A percentile compares a stretch with the other conserved stretches of the same genome.
These are phyloP conservation scores for Pseudopodoces humilis DNA, from an alignment of 2,113 vertebrate genomes.

Conservation along the genomic window DNA sequence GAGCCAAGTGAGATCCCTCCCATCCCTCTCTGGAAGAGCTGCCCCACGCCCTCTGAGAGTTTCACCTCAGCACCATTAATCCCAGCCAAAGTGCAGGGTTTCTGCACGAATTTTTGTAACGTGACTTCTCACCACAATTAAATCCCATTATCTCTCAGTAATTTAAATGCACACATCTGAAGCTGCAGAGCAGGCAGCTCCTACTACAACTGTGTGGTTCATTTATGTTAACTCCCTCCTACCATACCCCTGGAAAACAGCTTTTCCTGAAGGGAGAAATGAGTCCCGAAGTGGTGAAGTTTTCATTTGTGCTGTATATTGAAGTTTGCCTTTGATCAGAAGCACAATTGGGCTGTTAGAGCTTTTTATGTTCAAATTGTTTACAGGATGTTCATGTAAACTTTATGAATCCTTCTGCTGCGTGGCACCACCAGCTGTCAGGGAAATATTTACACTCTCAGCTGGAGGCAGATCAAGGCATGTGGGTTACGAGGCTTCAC, in stretches of 20 bases:
- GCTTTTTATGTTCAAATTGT: slow-evolving; percentile 74
- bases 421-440: slow-evolving; percentile 73
- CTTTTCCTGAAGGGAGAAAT: slow-evolving; percentile 53
- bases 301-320: slow-evolving; percentile 52
- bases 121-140: slow-evolving; percentile 1
- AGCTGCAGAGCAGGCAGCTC: slow-evolving; percentile 35
- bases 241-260: slow-evolving; percentile 42
- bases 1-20: neutral
- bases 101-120: slow-evolving; percentile 8
- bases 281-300: slow-evolving; percentile 49
- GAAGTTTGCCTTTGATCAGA: slow-evolving; percentile 72
- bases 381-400: slow-evolving; percentile 76
- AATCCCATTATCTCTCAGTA: slow-evolving; percentile 49
- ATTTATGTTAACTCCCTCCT: slow-evolving; percentile 56
- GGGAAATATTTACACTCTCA: slow-evolving; percentile 68
- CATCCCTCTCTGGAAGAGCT: neutral
- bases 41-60: neutral
- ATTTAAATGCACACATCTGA: slow-evolving; percentile 46
- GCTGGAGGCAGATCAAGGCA: slow-evolving; percentile 54
- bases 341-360: slow-evolving; percentile 64
- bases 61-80: neutral
- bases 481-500: slow-evolving; percentile 14
- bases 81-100: neutral
- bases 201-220: neutral
- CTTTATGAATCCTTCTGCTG: slow-evolving; percentile 80